A percentile compares a stretch with the other conserved stretches of the same genome.
Evolutionary conservation across 2,888 invertebrate species (phyloP).

Genomic region (Epiblema foenella): DNA sequence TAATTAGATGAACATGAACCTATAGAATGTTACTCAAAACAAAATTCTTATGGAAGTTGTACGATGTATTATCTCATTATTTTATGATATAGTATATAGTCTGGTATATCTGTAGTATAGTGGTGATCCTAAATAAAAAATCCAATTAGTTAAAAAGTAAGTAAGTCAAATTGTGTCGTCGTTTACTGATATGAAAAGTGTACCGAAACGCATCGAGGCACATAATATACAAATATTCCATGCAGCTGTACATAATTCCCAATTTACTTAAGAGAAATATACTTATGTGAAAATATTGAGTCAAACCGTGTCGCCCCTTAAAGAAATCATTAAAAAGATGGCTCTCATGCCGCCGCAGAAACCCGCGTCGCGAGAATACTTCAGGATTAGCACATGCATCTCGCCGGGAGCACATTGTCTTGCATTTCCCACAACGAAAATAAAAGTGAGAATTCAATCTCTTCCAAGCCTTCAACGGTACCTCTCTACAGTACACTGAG

Average conservation of each 20-base stretch:
- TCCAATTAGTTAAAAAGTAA: too few species aligned
- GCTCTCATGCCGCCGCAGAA: slow-evolving; percentile 16
- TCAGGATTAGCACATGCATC: slow-evolving; percentile 54
- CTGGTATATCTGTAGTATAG: too few species aligned
- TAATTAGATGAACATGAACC: too few species aligned
- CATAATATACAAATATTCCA: slow-evolving; percentile 18
- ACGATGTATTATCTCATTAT: too few species aligned
- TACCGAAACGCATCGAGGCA: slow-evolving; percentile 15
- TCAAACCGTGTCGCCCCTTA: neutral
- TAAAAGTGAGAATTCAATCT: slow-evolving; percentile 79
- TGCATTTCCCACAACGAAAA: slow-evolving; percentile 69
- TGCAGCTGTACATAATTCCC: slow-evolving; percentile 7
- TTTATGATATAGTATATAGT: too few species aligned
- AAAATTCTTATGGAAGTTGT: too few species aligned
- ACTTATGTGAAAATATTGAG: slow-evolving; percentile 25
- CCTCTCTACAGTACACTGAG: slow-evolving; percentile 67
- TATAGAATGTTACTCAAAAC: too few species aligned
- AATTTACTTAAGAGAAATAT: slow-evolving; percentile 13
- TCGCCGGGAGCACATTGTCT: slow-evolving; percentile 56
- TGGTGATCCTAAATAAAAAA: too few species aligned
- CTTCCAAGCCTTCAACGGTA: slow-evolving; percentile 70
- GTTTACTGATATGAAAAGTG: too few species aligned
- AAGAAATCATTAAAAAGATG: slow-evolving; percentile 43
- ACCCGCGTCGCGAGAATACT: slow-evolving; percentile 44
- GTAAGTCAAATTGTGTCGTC: too few species aligned